Conservation (phyloP, 2,888 invertebrate genomes). For the Pimpla rufipes region DNA sequence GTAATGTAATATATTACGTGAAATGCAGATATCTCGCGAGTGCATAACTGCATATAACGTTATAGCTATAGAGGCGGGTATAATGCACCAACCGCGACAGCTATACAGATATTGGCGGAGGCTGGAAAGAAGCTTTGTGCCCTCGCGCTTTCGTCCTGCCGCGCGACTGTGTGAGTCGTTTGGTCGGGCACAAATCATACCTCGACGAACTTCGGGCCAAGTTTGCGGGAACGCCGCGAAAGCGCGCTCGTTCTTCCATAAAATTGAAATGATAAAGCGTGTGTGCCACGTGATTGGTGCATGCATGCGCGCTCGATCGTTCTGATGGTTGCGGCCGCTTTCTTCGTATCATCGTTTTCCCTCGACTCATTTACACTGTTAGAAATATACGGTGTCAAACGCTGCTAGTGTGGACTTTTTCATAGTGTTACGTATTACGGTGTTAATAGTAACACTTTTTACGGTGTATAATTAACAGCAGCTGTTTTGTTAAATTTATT, state of each 20-base stretch:
- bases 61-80: background rate
- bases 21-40: slow-evolving; percentile 43
- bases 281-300: slow-evolving; percentile 58
- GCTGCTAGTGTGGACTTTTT: too few species aligned
- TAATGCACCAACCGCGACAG: background rate
- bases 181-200: slow-evolving; percentile 81
- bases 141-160: slow-evolving; percentile 31
- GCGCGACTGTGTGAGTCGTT: background rate
- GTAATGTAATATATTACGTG: slow-evolving; percentile 34
- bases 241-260: slow-evolving; percentile 78
- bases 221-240: slow-evolving; percentile 72
- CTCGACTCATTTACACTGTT: background rate
- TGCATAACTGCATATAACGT: slow-evolving; percentile 30
- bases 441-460: too few species aligned
- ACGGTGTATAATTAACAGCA: too few species aligned
- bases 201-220: slow-evolving; percentile 77
- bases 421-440: too few species aligned
- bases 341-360: slow-evolving; percentile 3
- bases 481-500: too few species aligned
- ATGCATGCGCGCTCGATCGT: slow-evolving; percentile 28
- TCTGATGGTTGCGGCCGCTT: slow-evolving; percentile 38
- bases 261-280: slow-evolving; percentile 84
- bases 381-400: too few species aligned
- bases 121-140: slow-evolving; percentile 42
- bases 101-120: slow-evolving; percentile 17